These are phyloP conservation scores for Epinotia nisella DNA, from an alignment of 2,888 invertebrate species.

Conservation along the genomic window DNA sequence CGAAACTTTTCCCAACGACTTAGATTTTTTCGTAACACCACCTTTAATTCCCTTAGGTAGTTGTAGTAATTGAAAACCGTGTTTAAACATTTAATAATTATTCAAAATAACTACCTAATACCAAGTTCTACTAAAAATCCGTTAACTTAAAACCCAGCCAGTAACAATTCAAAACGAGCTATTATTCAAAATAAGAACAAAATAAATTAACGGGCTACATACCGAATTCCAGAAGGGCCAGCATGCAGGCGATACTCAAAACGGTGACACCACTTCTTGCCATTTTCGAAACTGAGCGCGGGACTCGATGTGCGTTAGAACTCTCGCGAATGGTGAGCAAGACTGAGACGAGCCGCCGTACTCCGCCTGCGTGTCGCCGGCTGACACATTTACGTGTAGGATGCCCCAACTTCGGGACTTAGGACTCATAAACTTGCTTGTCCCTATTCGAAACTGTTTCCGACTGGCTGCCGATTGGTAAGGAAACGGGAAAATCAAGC, in stretches of 20 bases:
- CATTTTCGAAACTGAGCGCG: slow-evolving; percentile 59
- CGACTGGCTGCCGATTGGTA: slow-evolving; percentile 18
- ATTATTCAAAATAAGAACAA: slow-evolving; percentile 29
- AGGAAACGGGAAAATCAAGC: neutral
- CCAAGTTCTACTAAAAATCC: neutral
- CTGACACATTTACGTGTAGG: slow-evolving; percentile 71
- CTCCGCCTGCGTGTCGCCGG: slow-evolving; percentile 71
- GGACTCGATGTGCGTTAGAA: slow-evolving; percentile 56
- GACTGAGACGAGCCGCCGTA: slow-evolving; percentile 62
- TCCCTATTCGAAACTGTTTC: slow-evolving; percentile 19
- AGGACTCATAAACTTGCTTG: slow-evolving; percentile 23
- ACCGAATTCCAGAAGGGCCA: slow-evolving; percentile 76
- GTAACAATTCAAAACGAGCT: neutral
- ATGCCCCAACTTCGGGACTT: slow-evolving; percentile 46
- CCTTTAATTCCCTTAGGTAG: too few species aligned
- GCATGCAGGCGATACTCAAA: slow-evolving; percentile 66
- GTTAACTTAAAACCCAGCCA: slow-evolving; percentile 1
- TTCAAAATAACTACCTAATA: too few species aligned
- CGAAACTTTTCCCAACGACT: neutral
- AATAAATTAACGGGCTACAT: slow-evolving; percentile 53
- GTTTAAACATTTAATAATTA: too few species aligned
- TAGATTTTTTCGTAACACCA: neutral
- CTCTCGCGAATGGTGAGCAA: slow-evolving; percentile 58
- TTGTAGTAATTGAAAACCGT: too few species aligned
- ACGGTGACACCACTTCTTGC: slow-evolving; percentile 65